Conservation (phyloP, 2,113 vertebrate species). For the Junco hyemalis region DNA sequence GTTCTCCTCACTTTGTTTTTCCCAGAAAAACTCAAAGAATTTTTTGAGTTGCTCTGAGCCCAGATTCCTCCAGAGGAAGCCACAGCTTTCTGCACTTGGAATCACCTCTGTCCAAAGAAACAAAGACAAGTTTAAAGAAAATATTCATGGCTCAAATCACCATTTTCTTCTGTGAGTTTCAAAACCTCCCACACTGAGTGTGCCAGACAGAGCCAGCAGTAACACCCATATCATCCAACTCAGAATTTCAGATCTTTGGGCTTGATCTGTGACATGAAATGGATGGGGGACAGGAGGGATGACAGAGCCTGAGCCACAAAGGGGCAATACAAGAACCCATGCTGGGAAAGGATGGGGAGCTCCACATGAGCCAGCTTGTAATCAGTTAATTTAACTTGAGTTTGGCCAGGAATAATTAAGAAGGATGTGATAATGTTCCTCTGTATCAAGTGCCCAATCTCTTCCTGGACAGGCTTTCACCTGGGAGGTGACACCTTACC, state of each 20-base stretch:
- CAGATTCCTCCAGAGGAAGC: background rate
- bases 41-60: background rate
- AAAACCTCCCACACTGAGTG: background rate
- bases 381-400: conserved; percentile 35
- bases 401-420: conserved; percentile 15
- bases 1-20: background rate
- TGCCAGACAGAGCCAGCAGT: background rate
- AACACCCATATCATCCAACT: background rate
- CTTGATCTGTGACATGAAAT: background rate
- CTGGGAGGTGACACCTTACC: background rate
- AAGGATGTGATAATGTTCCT: conserved; percentile 35
- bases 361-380: background rate
- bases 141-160: background rate
- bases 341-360: background rate
- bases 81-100: background rate
- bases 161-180: background rate
- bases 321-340: background rate
- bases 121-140: background rate
- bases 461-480: conserved; percentile 20
- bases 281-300: background rate
- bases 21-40: background rate
- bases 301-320: background rate
- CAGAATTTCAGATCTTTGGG: background rate
- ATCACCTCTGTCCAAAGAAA: background rate
- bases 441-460: conserved; percentile 14